These are phyloP conservation scores for Dione juno DNA, from an alignment of 2,888 invertebrate species.

Conservation along the genomic window DNA sequence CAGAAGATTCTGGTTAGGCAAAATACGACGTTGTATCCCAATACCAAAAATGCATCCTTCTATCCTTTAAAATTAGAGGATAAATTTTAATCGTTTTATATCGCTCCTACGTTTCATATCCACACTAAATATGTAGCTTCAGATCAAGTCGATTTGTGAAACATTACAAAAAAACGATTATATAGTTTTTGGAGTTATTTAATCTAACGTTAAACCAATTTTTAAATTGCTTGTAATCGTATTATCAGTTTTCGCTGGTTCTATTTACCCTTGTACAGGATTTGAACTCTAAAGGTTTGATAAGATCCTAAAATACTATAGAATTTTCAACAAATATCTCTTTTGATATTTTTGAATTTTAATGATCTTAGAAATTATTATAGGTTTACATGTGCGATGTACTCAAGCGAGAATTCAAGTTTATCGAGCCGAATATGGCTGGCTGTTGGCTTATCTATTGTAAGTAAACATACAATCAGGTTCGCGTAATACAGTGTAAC, in stretches of 20 bases:
- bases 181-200: too few species aligned
- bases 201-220: neutral
- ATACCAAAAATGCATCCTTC: too few species aligned
- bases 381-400: neutral
- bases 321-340: neutral
- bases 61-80: too few species aligned
- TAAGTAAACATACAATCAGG: neutral
- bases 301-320: neutral
- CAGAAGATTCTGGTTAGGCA: too few species aligned
- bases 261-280: neutral
- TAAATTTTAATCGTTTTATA: too few species aligned
- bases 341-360: neutral
- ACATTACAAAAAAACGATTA: too few species aligned
- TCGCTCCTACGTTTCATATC: too few species aligned
- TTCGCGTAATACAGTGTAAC: neutral
- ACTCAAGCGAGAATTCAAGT: neutral
- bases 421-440: neutral
- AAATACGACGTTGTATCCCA: too few species aligned
- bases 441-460: neutral
- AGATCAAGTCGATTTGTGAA: too few species aligned
- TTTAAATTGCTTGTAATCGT: neutral
- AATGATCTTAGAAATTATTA: neutral
- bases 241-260: neutral
- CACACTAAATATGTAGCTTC: too few species aligned
- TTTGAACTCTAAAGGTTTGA: constrained; percentile 1